These are phyloP conservation scores for Tursiops truncatus DNA, from an alignment of 2,113 vertebrate species.

Conservation along the genomic window DNA sequence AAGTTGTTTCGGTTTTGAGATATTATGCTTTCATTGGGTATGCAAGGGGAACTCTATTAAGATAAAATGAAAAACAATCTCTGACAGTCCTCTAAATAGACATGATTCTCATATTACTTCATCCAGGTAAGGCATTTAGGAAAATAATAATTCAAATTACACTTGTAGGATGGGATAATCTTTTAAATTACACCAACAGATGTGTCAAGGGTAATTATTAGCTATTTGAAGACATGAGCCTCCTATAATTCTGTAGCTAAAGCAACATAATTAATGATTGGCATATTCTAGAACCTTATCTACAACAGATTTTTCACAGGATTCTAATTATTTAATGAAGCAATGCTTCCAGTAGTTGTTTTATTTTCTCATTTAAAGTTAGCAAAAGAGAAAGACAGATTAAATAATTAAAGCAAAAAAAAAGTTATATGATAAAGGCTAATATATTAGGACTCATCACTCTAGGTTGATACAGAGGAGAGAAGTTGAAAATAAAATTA, in stretches of 20 bases:
- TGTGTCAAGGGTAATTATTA: neutral
- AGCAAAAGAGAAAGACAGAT: neutral
- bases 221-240: neutral
- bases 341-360: neutral
- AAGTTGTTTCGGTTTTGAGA: neutral
- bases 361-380: neutral
- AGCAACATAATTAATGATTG: neutral
- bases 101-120: neutral
- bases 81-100: neutral
- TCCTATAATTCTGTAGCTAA: neutral
- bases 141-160: neutral
- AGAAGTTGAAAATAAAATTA: neutral
- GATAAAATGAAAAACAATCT: neutral
- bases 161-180: neutral
- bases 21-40: neutral
- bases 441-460: neutral
- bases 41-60: neutral
- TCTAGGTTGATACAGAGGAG: neutral
- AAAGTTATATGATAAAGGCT: neutral
- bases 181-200: neutral
- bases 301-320: neutral
- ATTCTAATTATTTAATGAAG: conserved; percentile 4
- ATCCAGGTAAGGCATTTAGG: neutral
- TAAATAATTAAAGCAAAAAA: neutral
- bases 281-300: neutral